A percentile compares a stretch with the other conserved stretches of the same genome.
phyloP scores from a whole-genome alignment of 2,888 invertebrate species.

The Lasioglossum oenotherae region DNA sequence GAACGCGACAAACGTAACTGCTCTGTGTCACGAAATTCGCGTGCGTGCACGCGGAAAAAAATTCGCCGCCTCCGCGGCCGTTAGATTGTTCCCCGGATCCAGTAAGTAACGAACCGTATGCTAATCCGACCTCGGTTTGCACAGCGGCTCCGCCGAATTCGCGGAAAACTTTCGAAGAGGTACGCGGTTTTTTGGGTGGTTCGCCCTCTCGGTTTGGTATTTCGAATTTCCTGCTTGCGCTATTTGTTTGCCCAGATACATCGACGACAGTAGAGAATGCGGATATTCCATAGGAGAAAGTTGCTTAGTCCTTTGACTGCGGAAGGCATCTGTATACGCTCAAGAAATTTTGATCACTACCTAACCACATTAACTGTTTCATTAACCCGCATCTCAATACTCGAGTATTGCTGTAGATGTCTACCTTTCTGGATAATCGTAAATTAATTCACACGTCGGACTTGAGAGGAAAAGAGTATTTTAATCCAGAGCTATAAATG shows the following conservation, averaged over 20 bases:
- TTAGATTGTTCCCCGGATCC: constrained; percentile 42
- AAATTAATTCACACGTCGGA: neutral
- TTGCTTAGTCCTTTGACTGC: neutral
- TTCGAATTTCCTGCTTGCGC: neutral
- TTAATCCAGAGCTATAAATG: too few species aligned
- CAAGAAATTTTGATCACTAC: neutral
- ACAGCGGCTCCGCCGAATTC: constrained; percentile 24
- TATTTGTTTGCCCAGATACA: neutral
- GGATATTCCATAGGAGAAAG: too few species aligned
- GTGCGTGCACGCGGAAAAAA: constrained; percentile 21
- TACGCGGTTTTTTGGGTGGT: neutral
- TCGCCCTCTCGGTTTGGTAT: neutral
- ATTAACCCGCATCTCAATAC: neutral
- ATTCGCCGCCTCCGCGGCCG: constrained; percentile 20
- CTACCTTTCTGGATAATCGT: neutral
- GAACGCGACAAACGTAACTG: constrained; percentile 40
- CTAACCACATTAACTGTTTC: neutral
- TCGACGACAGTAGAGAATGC: neutral
- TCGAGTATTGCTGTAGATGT: neutral
- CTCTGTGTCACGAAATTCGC: constrained; percentile 39
- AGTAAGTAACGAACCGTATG: constrained; percentile 62
- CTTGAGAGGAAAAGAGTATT: neutral
- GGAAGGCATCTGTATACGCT: neutral
- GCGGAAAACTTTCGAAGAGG: constrained; percentile 44
- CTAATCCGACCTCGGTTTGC: constrained; percentile 53